phyloP scores from a whole-genome alignment of 2,888 invertebrate species.

The Prosopocoilus inquinatus region DNA sequence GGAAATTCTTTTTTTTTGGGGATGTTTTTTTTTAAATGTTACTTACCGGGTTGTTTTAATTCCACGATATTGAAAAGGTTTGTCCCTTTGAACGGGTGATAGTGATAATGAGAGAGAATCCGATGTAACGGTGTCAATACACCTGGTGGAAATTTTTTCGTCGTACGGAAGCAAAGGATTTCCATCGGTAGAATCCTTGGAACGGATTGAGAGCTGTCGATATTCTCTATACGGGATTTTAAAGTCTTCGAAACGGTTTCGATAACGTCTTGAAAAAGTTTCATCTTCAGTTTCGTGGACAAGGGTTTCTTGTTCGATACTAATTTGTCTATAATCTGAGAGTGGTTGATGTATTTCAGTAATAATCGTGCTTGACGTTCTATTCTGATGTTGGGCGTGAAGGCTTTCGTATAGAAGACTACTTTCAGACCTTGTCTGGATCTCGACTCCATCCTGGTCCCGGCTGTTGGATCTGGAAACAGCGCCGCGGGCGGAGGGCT shows the following conservation, averaged over 20 bases:
- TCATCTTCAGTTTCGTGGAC: slow-evolving; percentile 18
- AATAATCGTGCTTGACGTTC: slow-evolving; percentile 16
- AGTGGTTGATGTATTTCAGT: slow-evolving; percentile 17
- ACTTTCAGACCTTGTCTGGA: slow-evolving; percentile 8
- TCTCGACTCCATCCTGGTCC: slow-evolving; percentile 28
- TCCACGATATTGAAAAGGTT: slow-evolving; percentile 33
- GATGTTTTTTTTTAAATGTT: slow-evolving; percentile 46
- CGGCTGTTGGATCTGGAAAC: slow-evolving; percentile 37
- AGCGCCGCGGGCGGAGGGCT: slow-evolving; percentile 35
- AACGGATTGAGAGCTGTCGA: neutral
- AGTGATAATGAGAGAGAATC: slow-evolving; percentile 44
- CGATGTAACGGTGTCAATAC: slow-evolving; percentile 35
- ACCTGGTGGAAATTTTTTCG: slow-evolving; percentile 17
- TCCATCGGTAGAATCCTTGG: slow-evolving; percentile 8
- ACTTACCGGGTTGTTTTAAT: slow-evolving; percentile 16
- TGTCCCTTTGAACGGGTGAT: slow-evolving; percentile 34
- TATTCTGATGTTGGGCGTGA: slow-evolving; percentile 12
- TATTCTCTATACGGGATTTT: slow-evolving; percentile 23
- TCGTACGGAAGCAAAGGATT: slow-evolving; percentile 13
- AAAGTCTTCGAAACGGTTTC: slow-evolving; percentile 25
- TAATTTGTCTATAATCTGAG: slow-evolving; percentile 7
- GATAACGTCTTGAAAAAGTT: slow-evolving; percentile 22
- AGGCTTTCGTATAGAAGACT: slow-evolving; percentile 10
- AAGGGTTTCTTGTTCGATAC: slow-evolving; percentile 11
- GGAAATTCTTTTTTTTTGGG: neutral